Base-by-base conservation (phyloP, 2,797 vertebrate genomes). In the Halcyon badia region DNA sequence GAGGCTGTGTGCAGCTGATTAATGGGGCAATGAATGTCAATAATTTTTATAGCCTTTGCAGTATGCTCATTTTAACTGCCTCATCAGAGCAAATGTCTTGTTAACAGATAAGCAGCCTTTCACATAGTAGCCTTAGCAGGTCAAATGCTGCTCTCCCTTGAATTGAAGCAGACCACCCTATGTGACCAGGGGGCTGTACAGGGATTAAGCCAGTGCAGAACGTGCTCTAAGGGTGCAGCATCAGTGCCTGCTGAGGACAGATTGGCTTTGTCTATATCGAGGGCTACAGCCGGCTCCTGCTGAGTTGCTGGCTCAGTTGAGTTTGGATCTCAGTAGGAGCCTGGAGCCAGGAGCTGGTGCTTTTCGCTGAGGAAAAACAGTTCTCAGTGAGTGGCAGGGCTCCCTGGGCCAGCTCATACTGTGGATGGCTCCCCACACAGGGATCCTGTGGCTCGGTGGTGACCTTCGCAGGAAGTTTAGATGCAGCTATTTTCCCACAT, bases 301-400 rank as follows among this genome's bases (percentile, higher is more conserved):
- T 90, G 90, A 68, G 88, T 9, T 64, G 56, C 44, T 90, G 85
- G 80, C 85, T 93, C 79, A 20, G 24, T 30, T 31, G 44, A 57
- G 51, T 70, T 88, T 78, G 80, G 22, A 24, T 81, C 65, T 26
- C 61, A 2, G 72, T 3, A 44, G 76, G 76, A 92, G 60, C 86
- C 72, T 68, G 80, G 72, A 83, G 93, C 72, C 72, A 48, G 56
- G 66, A 90, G 70, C 91, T 81, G 87, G 65, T 94, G 81, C 82
- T 90, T 60, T 54, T 51, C 20, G 2, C 75, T 7, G 66, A 68
- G 77, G 73, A 52, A 65, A 56, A 91, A 37, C 80, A 81, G 77
- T 2, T 12, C 66, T 48, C 35, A 4, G 48, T 33, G 70, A 72
- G 52, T 5, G 35, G 39, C 54, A 60, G 54, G 37, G 19, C 65